Conservation (phyloP, 2,797 vertebrate genomes). For the Dicrostonyx torquatus region DNA sequence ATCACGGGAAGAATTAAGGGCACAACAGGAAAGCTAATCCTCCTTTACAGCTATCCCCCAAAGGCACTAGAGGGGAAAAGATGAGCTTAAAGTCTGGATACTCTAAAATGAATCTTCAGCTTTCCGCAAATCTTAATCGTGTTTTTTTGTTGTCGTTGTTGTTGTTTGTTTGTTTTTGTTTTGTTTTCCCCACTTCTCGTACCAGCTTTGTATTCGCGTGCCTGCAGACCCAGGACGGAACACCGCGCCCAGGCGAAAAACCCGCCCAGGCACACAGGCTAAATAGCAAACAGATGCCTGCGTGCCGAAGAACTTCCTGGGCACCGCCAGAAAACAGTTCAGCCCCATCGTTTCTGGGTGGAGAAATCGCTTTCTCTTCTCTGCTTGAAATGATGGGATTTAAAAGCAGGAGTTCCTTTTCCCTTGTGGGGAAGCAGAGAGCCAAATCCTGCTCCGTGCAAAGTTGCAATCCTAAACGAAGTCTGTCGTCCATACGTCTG, state of each 20-base stretch:
- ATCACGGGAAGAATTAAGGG: not conserved
- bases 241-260: not conserved
- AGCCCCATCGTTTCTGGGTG: not conserved
- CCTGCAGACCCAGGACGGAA: not conserved
- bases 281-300: constrained; percentile 67
- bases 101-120: not conserved
- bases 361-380: not conserved
- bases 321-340: constrained; percentile 2
- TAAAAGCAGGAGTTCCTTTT: not conserved
- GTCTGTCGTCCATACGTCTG: rapidly evolving
- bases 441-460: rapidly evolving
- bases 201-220: not conserved
- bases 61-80: not conserved
- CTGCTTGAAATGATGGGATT: not conserved
- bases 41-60: not conserved
- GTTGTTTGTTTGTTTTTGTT: too few relatives aligned
- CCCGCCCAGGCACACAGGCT: not conserved
- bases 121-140: not conserved
- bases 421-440: not conserved
- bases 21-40: not conserved
- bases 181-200: too few relatives aligned
- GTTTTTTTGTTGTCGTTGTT: too few relatives aligned
- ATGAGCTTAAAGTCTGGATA: not conserved
- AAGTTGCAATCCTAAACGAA: not conserved
- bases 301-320: not conserved